Percentiles rank a stretch among this genome's conserved stretches.
Conservation (phyloP, 2,113 vertebrate species). For the Pipa parva region DNA sequence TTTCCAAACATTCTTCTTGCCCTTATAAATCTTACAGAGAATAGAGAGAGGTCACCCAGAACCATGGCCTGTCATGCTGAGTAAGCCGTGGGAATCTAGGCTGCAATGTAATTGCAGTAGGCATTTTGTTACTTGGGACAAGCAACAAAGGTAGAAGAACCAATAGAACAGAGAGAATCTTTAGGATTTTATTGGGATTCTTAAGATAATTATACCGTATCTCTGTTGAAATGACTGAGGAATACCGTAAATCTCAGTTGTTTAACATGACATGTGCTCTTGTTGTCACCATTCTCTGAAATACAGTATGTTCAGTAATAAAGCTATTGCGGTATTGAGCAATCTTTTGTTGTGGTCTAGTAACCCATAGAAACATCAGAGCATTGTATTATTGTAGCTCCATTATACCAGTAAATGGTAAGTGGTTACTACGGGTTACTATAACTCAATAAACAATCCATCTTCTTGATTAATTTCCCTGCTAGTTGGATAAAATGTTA, state of each 20-base stretch:
- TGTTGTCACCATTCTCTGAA: conserved; percentile 2
- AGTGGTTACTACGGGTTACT: too few species aligned
- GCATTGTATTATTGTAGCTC: too few species aligned
- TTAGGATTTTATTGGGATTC: conserved; percentile 38
- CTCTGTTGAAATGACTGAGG: conserved; percentile 17
- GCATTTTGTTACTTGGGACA: conserved; percentile 8
- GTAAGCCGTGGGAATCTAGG: conserved; percentile 21
- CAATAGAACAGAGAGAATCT: conserved; percentile 18
- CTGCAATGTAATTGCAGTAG: conserved; percentile 4
- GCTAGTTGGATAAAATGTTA: too few species aligned
- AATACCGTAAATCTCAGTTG: background rate
- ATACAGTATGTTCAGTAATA: background rate
- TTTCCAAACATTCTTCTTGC: conserved; percentile 4
- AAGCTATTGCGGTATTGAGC: background rate
- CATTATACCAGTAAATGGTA: too few species aligned
- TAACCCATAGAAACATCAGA: too few species aligned
- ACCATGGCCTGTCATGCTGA: conserved; percentile 20
- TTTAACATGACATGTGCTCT: background rate
- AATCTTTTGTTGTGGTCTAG: too few species aligned
- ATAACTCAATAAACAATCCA: too few species aligned
- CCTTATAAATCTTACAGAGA: conserved; percentile 26
- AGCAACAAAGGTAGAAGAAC: conserved; percentile 18
- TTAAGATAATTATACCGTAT: conserved; percentile 21
- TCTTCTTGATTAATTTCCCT: too few species aligned
- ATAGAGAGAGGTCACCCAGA: conserved; percentile 37